Evolutionary conservation across 92 coral and sea anemone genomes (phyloP).

Genomic region (Plumapathes pennacea): DNA sequence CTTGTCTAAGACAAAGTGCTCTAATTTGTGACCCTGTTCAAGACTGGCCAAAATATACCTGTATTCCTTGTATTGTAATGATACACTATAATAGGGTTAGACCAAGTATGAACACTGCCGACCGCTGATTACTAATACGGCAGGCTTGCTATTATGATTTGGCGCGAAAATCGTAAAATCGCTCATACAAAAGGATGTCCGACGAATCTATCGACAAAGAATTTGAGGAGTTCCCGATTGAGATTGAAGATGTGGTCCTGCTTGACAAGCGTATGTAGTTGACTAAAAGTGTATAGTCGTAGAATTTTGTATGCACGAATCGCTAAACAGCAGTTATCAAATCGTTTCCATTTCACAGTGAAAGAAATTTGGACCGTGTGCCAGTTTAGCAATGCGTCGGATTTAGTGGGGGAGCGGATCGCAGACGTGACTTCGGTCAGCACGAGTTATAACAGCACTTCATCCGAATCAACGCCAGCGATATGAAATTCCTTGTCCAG

Average conservation of each 20-base stretch:
- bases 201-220: slow-evolving; percentile 74
- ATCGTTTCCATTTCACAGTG: slow-evolving; percentile 52
- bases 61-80: no score
- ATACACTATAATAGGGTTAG: no score
- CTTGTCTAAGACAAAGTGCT: no score
- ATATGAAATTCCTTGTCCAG: slow-evolving; percentile 20
- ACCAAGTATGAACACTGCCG: no score
- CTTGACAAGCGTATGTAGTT: slow-evolving; percentile 72
- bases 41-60: no score
- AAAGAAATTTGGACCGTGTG: slow-evolving; percentile 66
- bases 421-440: slow-evolving; percentile 48
- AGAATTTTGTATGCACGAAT: no score
- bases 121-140: no score
- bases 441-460: slow-evolving; percentile 23
- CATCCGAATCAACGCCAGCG: slow-evolving; percentile 28
- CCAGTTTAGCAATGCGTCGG: slow-evolving; percentile 48
- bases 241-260: slow-evolving; percentile 65
- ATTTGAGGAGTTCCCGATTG: slow-evolving; percentile 72
- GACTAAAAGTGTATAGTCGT: no score
- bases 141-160: slow-evolving; percentile 16
- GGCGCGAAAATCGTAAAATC: slow-evolving; percentile 76
- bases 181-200: slow-evolving; percentile 74
- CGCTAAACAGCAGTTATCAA: no score
- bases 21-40: no score
- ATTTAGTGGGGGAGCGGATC: slow-evolving; percentile 78